These are phyloP conservation scores for Anguilla marmorata DNA, from an alignment of 2,797 vertebrate genomes.

Conservation along the genomic window DNA sequence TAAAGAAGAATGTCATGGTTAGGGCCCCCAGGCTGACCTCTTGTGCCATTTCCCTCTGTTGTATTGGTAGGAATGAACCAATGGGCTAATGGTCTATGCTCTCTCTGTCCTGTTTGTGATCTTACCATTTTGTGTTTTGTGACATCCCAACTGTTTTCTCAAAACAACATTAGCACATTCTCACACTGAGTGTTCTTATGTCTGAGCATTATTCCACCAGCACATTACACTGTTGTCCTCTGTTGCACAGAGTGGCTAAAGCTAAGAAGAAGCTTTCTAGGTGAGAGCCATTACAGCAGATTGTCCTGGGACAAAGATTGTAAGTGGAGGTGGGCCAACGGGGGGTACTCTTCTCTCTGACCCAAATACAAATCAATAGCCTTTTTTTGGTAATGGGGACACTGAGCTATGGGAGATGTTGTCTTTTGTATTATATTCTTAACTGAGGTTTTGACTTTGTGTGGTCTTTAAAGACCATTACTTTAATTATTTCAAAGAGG, in stretches of 20 bases:
- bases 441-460: background rate
- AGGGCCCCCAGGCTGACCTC: background rate
- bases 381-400: background rate
- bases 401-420: background rate
- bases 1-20: background rate
- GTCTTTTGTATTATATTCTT: background rate
- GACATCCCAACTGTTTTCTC: background rate
- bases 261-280: background rate
- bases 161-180: background rate
- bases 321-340: background rate
- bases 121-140: background rate
- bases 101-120: background rate
- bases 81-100: background rate
- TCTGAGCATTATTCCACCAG: background rate
- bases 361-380: background rate
- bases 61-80: background rate
- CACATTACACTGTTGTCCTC: background rate
- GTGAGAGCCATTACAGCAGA: background rate
- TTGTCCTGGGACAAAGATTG: background rate
- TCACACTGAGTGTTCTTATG: background rate
- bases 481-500: background rate
- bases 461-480: background rate
- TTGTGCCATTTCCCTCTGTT: background rate
- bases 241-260: background rate
- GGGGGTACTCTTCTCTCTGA: constrained; percentile 41